A percentile compares a stretch with the other conserved stretches of the same genome.
Evolutionary conservation across 1,140 invertebrate genomes (phyloP).

Genomic region (Nomia melanderi): DNA sequence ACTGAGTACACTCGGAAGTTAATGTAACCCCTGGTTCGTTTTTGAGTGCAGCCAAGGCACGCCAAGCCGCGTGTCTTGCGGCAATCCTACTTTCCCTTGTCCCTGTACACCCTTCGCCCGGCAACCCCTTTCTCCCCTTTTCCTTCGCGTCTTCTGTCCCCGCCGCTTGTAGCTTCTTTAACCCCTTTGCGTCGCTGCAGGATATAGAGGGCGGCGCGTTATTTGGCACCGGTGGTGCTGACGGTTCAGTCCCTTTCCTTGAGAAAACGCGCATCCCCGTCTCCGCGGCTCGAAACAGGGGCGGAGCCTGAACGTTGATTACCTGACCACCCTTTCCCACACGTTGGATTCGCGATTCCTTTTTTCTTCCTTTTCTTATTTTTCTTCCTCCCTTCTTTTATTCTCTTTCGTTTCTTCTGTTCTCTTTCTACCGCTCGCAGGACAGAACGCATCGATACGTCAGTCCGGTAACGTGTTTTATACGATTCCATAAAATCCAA

Average conservation of each 20-base stretch:
- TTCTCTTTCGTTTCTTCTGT: not conserved
- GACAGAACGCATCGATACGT: not conserved
- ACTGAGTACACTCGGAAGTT: constrained; percentile 70
- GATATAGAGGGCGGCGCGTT: constrained; percentile 16
- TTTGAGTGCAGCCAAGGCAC: constrained; percentile 59
- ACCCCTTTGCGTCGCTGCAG: constrained; percentile 10
- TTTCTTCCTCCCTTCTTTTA: too few species aligned
- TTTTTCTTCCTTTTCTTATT: too few species aligned
- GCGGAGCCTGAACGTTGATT: not conserved
- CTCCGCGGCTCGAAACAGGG: not conserved
- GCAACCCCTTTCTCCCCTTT: too few species aligned
- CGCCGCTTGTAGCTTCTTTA: constrained; percentile 41
- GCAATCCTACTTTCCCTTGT: constrained; percentile 72
- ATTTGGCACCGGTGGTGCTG: constrained; percentile 24
- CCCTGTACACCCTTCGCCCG: constrained; percentile 41
- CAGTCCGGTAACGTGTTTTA: constrained; percentile 20
- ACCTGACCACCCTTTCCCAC: not conserved
- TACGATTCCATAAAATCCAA: constrained; percentile 34
- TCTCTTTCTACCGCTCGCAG: too few species aligned
- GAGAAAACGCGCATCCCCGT: not conserved
- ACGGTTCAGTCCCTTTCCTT: constrained; percentile 17
- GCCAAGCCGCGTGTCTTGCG: constrained; percentile 75
- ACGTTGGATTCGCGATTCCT: not conserved
- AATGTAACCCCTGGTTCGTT: constrained; percentile 65
- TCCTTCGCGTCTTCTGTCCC: constrained; percentile 13